Evolutionary conservation across 2,113 vertebrate genomes (phyloP).

Genomic region (Aldabrachelys gigantea): DNA sequence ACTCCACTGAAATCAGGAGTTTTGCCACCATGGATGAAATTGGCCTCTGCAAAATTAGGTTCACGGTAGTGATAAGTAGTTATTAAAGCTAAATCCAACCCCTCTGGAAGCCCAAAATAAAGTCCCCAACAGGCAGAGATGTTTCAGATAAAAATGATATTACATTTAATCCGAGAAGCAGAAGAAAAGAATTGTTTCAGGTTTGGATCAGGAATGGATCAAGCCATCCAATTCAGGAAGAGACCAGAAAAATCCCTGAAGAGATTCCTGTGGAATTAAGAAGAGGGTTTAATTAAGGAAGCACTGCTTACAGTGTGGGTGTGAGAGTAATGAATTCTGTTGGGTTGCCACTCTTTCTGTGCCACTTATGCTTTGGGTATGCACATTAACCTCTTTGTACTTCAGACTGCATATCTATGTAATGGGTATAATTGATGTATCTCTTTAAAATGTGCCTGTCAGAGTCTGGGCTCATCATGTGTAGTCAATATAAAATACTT

Average conservation of each 20-base stretch:
- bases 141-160: not conserved
- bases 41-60: not conserved
- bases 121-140: not conserved
- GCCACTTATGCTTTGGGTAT: not conserved
- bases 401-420: not conserved
- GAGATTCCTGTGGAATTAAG: not conserved
- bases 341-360: not conserved
- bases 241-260: not conserved
- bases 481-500: not conserved
- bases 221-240: not conserved
- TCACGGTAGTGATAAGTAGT: not conserved
- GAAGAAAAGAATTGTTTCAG: not conserved
- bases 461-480: not conserved
- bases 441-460: not conserved
- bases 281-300: not conserved
- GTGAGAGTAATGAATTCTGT: not conserved
- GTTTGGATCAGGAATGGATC: not conserved
- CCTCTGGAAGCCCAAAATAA: not conserved
- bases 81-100: not conserved
- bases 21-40: not conserved
- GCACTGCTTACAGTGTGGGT: not conserved
- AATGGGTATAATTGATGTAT: accelerated
- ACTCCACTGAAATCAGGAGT: not conserved
- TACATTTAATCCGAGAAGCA: conserved; percentile 9
- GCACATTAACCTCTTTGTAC: accelerated